Conservation (phyloP, 2,888 invertebrate genomes). For the Drosophila melanosoma region DNA sequence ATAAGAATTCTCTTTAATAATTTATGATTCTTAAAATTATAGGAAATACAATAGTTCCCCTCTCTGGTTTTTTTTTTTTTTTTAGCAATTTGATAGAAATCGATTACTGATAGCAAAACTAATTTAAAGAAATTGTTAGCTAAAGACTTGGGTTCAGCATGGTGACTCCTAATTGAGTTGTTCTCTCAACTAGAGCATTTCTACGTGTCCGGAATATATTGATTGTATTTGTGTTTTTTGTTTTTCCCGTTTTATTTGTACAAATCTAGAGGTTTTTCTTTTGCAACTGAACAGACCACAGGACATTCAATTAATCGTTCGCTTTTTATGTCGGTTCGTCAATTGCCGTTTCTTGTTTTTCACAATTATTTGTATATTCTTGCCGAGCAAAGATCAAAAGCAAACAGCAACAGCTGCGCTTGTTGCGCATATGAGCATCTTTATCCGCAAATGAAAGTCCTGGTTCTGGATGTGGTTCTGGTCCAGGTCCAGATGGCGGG, state of each 20-base stretch:
- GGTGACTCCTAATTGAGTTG: neutral
- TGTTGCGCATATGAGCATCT: slow-evolving; percentile 31
- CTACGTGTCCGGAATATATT: slow-evolving; percentile 3
- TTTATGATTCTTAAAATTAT: neutral
- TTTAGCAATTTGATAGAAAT: neutral
- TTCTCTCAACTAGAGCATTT: neutral
- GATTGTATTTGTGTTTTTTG: neutral
- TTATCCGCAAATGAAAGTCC: slow-evolving; percentile 11
- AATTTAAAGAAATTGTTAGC: neutral
- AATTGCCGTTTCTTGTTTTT: neutral
- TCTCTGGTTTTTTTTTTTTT: too few relatives aligned
- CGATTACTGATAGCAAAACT: neutral
- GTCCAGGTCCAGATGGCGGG: neutral
- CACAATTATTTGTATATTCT: neutral
- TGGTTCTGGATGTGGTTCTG: neutral
- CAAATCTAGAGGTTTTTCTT: neutral
- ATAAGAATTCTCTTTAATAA: neutral
- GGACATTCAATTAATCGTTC: neutral
- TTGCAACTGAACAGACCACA: neutral
- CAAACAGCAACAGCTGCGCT: slow-evolving; percentile 12
- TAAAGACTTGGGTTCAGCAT: neutral
- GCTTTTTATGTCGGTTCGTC: neutral
- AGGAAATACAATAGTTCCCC: neutral
- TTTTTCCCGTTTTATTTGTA: neutral
- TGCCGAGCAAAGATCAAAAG: neutral